Evolutionary conservation across 2,797 vertebrate genomes (phyloP).

Genomic region (Microctenopoma steveboyesi): DNA sequence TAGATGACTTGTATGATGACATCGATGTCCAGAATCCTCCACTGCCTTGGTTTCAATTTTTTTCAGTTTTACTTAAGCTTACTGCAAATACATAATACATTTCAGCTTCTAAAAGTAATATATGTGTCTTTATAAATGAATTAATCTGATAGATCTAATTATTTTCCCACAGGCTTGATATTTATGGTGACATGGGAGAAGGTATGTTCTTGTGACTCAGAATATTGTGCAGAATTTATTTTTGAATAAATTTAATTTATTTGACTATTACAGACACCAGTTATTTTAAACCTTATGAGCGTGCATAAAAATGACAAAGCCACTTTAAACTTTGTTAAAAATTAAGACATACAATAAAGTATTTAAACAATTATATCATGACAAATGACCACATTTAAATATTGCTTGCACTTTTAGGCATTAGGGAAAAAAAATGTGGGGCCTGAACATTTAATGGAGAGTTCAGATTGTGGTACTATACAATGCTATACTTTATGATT

Average conservation of each 20-base stretch:
- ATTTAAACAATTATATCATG: too few species aligned
- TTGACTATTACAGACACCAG: not conserved
- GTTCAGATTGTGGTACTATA: not conserved
- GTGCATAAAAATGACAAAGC: not conserved
- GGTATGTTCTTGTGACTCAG: conserved; percentile 61
- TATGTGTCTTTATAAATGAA: not conserved
- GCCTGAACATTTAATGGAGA: not conserved
- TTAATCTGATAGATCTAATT: conserved; percentile 1
- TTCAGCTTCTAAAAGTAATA: not conserved
- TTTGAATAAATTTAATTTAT: too few species aligned
- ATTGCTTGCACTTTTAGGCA: too few species aligned
- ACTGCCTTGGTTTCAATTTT: conserved; percentile 15
- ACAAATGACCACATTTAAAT: too few species aligned
- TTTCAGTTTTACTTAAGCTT: not conserved
- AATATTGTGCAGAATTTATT: not conserved
- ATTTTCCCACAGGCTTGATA: conserved; percentile 75
- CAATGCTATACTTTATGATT: not conserved
- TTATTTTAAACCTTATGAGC: not conserved
- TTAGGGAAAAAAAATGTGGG: too few species aligned
- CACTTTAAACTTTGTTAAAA: not conserved
- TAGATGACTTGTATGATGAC: conserved; percentile 79
- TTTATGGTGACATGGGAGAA: conserved; percentile 83
- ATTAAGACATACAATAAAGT: not conserved
- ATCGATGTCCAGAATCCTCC: conserved; percentile 69
- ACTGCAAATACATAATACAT: not conserved